A percentile compares a stretch with the other conserved stretches of the same genome.
Evolutionary conservation across 64 coral and sea anemone genomes (phyloP).

Genomic region (Actinia tenebrosa): DNA sequence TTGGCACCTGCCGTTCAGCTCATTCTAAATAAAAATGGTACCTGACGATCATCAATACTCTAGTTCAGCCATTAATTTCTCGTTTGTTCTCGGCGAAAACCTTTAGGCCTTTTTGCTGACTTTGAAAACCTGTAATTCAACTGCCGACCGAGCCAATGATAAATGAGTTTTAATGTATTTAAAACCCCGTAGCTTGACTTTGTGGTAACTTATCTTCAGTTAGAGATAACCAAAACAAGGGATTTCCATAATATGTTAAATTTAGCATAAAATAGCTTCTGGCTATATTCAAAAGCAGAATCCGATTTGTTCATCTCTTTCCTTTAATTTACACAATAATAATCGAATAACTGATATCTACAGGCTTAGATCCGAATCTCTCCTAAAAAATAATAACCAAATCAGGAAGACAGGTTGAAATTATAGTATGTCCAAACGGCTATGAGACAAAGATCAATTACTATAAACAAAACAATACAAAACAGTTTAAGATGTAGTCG

Average conservation of each 20-base stretch:
- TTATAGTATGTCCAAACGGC: neutral
- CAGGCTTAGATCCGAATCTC: neutral
- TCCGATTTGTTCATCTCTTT: neutral
- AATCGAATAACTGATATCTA: neutral
- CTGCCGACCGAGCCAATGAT: neutral
- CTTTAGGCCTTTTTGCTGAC: neutral
- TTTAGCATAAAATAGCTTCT: slow-evolving; percentile 13
- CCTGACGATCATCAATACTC: neutral
- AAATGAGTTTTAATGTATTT: neutral
- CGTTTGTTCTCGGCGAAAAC: neutral
- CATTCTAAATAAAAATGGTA: neutral
- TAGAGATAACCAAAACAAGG: neutral
- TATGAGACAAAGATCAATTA: neutral
- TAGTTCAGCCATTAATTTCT: slow-evolving; percentile 2
- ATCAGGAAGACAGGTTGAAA: slow-evolving; percentile 1
- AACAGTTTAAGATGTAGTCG: neutral
- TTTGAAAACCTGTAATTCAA: neutral
- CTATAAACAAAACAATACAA: neutral
- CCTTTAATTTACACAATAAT: slow-evolving; percentile 3
- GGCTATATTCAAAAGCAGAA: neutral
- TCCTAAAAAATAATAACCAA: neutral
- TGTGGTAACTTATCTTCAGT: slow-evolving; percentile 2
- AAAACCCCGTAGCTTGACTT: slow-evolving; percentile 10
- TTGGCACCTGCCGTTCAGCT: slow-evolving; percentile 7
- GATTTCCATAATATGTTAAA: slow-evolving; percentile 6